Conservation (phyloP, 2,888 invertebrate species). For the Netelia virgata region DNA sequence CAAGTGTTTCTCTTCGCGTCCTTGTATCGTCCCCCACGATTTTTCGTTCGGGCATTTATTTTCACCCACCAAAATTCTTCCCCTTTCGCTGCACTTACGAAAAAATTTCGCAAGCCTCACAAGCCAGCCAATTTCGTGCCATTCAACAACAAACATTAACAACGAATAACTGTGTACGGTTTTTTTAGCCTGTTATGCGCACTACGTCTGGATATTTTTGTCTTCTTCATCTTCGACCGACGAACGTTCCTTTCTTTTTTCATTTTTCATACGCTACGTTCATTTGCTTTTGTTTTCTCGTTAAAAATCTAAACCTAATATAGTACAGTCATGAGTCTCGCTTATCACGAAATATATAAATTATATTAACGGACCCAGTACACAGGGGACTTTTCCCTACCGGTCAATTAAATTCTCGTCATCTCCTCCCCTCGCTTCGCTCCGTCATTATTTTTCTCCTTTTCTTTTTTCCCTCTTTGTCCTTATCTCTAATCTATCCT, state of each 20-base stretch:
- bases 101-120: slow-evolving; percentile 6
- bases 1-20: not conserved
- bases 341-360: slow-evolving; percentile 80
- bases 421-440: slow-evolving; percentile 9
- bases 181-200: slow-evolving; percentile 46
- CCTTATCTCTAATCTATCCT: slow-evolving; percentile 34
- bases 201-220: slow-evolving; percentile 59
- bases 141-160: slow-evolving; percentile 64
- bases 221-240: slow-evolving; percentile 34
- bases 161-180: slow-evolving; percentile 58
- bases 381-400: slow-evolving; percentile 55
- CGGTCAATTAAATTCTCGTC: slow-evolving; percentile 44
- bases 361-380: slow-evolving; percentile 75
- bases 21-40: not conserved
- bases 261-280: slow-evolving; percentile 22
- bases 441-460: slow-evolving; percentile 4
- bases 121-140: slow-evolving; percentile 14
- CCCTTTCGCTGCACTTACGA: slow-evolving; percentile 17
- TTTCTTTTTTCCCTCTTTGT: slow-evolving; percentile 20
- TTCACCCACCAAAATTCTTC: no score
- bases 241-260: slow-evolving; percentile 12
- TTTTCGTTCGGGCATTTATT: slow-evolving; percentile 1
- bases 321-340: slow-evolving; percentile 82
- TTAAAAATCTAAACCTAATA: slow-evolving; percentile 77
- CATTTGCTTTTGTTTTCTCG: slow-evolving; percentile 54